Base-by-base conservation (phyloP, 2,888 invertebrate species). In the Allolobophora icterica region DNA sequence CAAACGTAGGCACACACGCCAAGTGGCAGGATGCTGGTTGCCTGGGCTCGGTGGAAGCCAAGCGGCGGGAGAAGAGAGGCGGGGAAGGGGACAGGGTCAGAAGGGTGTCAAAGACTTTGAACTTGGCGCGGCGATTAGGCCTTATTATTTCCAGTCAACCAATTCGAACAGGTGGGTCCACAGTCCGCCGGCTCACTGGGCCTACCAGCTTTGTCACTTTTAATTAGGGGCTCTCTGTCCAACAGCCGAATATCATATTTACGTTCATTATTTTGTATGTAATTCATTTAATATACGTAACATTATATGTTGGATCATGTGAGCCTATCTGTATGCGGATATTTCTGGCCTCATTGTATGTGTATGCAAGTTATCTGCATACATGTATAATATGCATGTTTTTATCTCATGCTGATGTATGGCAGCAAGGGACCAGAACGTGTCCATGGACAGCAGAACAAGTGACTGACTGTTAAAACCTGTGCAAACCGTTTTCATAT, bases 11-110 rank as follows among this genome's bases (percentile, higher is more conserved):
- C 52, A 52, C 71, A 71, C 71, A 71, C 8, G 30, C 71, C 71
- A 71, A 71, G 71, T 71, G 71, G 71, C 71, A 71, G 71, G 71
- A 71, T n/a, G 71, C n/a, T 71, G 71, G 71, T 71, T 71, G 71
- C n/a, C 71, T 30, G n/a, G 71, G n/a, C 71, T 11, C 71, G 0
- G 71, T 52, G 71, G 71, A n/a, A 71, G 71, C 71, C 71, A 21
- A 52, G 52, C 17, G 71, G 52, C 4, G 71, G 71, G 71, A 71
- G 30, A 71, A 71, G 30, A 71, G 71, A 71, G n/a, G n/a, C 71
- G 30, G 71, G 71, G 71, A n/a, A 13, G 3, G 71, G 71, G 71
- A 11, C 1, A 4, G n/a, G 71, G 71, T 71, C 71, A 71, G 71
- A 71, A 71, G 71, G 71, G 71, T 71, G 71, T 71, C 71, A n/a